Conservation (phyloP, 2,113 vertebrate genomes). For the Cinclus cinclus region DNA sequence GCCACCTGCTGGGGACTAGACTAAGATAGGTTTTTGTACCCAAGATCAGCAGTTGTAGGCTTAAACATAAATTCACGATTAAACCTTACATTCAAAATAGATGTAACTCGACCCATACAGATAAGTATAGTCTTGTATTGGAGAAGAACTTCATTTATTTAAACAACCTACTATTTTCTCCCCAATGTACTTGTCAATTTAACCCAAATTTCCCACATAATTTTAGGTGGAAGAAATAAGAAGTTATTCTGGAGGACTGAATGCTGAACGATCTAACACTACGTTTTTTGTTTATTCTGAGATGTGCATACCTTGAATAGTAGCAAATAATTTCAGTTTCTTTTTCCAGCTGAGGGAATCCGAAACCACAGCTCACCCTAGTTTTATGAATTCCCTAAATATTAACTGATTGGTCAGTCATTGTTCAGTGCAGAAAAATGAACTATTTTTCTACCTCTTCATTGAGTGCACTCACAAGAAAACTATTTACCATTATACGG, state of each 20-base stretch:
- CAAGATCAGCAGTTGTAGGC: not conserved
- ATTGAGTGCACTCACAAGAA: not conserved
- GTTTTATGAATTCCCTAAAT: not conserved
- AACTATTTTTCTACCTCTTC: not conserved
- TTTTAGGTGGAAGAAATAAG: not conserved
- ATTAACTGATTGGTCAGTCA: not conserved
- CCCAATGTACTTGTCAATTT: not conserved
- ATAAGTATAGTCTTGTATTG: not conserved
- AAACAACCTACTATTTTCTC: not conserved
- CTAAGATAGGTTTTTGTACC: not conserved
- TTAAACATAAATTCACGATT: not conserved
- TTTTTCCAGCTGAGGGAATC: not conserved
- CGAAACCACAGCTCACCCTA: not conserved
- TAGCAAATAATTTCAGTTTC: not conserved
- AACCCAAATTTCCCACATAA: not conserved
- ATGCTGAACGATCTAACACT: not conserved
- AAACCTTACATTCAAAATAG: not conserved
- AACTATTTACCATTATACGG: not conserved
- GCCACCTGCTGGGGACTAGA: not conserved
- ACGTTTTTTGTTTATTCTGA: not conserved
- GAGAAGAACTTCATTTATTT: not conserved
- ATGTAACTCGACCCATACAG: not conserved
- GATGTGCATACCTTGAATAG: not conserved
- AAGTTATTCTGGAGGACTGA: not conserved
- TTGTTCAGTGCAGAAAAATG: not conserved